phyloP scores from a whole-genome alignment of 2,888 invertebrate species.

The Argynnis bischoffii region DNA sequence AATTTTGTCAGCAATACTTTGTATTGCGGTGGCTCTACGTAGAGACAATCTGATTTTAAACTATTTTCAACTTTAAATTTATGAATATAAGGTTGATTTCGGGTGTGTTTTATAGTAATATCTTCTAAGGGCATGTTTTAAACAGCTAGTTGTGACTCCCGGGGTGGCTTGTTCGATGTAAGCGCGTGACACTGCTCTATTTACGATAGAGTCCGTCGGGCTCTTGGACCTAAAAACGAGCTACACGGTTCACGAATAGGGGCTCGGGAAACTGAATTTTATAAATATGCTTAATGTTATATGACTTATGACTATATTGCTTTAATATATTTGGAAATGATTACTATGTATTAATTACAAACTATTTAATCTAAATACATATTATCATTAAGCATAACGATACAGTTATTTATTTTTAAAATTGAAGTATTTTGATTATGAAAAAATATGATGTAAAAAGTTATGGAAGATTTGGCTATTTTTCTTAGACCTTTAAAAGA shows the following conservation, averaged over 20 bases:
- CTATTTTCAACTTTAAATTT: slow-evolving; percentile 22
- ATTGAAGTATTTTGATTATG: too few relatives aligned
- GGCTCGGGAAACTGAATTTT: slow-evolving; percentile 32
- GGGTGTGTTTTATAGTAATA: not conserved
- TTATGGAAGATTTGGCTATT: too few relatives aligned
- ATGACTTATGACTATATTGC: not conserved
- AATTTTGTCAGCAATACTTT: not conserved
- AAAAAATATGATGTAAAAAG: too few relatives aligned
- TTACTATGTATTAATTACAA: too few relatives aligned
- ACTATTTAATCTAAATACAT: too few relatives aligned
- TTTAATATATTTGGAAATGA: too few relatives aligned
- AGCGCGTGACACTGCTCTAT: slow-evolving; percentile 79
- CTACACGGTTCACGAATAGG: slow-evolving; percentile 51
- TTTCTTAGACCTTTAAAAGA: too few relatives aligned
- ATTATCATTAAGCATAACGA: too few relatives aligned
- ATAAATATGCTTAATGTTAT: not conserved
- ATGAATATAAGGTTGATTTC: slow-evolving; percentile 17
- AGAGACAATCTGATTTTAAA: not conserved
- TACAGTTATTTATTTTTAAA: too few relatives aligned
- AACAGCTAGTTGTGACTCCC: slow-evolving; percentile 64
- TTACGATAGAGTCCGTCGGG: slow-evolving; percentile 61
- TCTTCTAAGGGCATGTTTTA: slow-evolving; percentile 51
- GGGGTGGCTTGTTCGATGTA: slow-evolving; percentile 80
- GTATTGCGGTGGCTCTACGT: not conserved
- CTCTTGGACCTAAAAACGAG: slow-evolving; percentile 60